These are phyloP conservation scores for Lithobius niger DNA, from an alignment of 1,140 invertebrate species.

Conservation along the genomic window DNA sequence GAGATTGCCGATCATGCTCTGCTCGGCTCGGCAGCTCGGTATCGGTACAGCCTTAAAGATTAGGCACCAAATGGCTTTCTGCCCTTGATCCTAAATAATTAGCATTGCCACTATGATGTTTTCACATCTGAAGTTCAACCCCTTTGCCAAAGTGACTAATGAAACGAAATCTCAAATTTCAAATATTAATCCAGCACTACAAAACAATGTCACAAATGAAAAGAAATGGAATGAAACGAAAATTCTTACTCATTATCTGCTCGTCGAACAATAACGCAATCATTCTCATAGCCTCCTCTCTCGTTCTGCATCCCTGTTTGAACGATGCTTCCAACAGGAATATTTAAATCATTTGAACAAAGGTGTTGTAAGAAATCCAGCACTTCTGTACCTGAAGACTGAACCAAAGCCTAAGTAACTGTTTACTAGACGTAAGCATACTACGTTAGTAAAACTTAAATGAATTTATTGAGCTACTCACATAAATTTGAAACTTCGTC, in stretches of 20 bases:
- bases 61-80: no score
- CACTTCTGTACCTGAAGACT: slow-evolving; percentile 55
- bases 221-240: no score
- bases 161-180: no score
- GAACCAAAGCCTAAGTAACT: neutral
- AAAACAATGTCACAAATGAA: no score
- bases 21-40: no score
- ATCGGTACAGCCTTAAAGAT: no score
- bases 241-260: slow-evolving; percentile 38
- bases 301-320: slow-evolving; percentile 98
- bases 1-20: no score
- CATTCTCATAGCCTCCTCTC: slow-evolving; percentile 93
- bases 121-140: no score
- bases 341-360: slow-evolving; percentile 93
- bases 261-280: slow-evolving; percentile 84
- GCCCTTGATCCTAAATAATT: no score
- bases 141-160: no score
- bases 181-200: no score
- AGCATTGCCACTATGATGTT: no score
- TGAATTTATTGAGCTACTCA: slow-evolving; percentile 22
- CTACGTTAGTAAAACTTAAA: neutral
- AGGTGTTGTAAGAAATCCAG: slow-evolving; percentile 81
- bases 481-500: slow-evolving; percentile 40
- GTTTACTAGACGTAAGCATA: neutral
- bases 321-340: slow-evolving; percentile 84